phyloP scores from a whole-genome alignment of 1,140 invertebrate genomes.

The Araneus ventricosus region DNA sequence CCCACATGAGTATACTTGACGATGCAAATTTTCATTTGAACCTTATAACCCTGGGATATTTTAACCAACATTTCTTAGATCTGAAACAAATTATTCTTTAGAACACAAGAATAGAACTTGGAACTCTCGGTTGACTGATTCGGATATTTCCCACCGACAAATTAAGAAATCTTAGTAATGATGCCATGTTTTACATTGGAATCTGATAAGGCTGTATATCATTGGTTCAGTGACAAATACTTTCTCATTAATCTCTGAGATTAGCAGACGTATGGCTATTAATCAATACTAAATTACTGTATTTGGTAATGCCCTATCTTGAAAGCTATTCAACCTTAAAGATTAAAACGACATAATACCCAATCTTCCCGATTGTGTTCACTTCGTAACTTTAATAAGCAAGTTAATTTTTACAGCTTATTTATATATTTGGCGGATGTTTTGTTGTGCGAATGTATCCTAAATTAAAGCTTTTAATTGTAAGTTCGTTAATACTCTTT shows the following conservation, averaged over 20 bases:
- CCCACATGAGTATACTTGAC: no score
- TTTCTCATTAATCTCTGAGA: not conserved
- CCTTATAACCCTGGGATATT: no score
- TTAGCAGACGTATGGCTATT: not conserved
- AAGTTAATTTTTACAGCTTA: not conserved
- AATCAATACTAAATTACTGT: not conserved
- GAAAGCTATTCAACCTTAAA: not conserved
- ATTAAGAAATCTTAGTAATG: not conserved
- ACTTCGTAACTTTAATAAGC: not conserved
- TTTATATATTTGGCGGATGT: not conserved
- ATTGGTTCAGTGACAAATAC: not conserved
- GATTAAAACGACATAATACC: not conserved
- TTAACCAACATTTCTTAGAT: no score
- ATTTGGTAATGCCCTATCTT: not conserved
- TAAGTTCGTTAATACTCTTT: not conserved
- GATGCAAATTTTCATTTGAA: no score
- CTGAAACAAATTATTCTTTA: no score
- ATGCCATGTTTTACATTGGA: conserved; percentile 1
- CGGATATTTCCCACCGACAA: not conserved
- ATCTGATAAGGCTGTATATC: not conserved
- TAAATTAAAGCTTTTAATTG: not conserved
- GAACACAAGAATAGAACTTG: not conserved
- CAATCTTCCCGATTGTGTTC: not conserved
- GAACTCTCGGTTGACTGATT: not conserved
- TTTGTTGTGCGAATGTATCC: not conserved